Conservation (phyloP, 2,113 vertebrate species). For the Thryonomys swinderianus region DNA sequence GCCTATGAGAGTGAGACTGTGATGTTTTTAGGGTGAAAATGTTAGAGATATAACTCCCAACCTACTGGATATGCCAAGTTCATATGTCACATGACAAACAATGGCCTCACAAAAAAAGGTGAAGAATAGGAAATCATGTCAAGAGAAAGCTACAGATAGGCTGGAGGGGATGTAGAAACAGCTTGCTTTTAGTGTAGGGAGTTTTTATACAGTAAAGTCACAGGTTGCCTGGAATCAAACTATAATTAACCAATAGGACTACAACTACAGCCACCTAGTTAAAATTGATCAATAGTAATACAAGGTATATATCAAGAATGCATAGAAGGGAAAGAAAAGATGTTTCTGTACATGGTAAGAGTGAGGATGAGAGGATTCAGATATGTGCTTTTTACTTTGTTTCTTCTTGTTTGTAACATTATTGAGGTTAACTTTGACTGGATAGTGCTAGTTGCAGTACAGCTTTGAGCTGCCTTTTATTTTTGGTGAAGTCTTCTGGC, state of each 20-base stretch:
- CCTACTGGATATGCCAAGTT: not conserved
- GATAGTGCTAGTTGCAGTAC: not conserved
- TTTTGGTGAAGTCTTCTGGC: not conserved
- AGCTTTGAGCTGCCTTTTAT: not conserved
- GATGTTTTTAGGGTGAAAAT: not conserved
- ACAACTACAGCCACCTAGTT: not conserved
- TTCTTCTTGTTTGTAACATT: not conserved
- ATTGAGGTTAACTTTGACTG: no score
- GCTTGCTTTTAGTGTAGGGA: not conserved
- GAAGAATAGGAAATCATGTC: not conserved
- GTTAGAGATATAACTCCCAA: not conserved
- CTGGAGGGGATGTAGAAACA: not conserved
- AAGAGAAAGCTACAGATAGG: not conserved
- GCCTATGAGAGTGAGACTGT: not conserved
- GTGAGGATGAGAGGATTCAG: not conserved
- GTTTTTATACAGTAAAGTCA: not conserved
- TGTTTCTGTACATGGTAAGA: not conserved
- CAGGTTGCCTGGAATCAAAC: not conserved
- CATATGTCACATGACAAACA: not conserved
- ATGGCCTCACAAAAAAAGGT: not conserved
- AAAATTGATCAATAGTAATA: not conserved
- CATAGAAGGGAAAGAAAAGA: not conserved
- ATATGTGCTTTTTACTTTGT: not conserved
- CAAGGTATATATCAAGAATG: not conserved
- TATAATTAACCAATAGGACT: not conserved